Evolutionary conservation across 2,888 invertebrate genomes (phyloP), one percentile per base, ranked within the genome.

Genomic region (Brenthis daphne): DNA sequence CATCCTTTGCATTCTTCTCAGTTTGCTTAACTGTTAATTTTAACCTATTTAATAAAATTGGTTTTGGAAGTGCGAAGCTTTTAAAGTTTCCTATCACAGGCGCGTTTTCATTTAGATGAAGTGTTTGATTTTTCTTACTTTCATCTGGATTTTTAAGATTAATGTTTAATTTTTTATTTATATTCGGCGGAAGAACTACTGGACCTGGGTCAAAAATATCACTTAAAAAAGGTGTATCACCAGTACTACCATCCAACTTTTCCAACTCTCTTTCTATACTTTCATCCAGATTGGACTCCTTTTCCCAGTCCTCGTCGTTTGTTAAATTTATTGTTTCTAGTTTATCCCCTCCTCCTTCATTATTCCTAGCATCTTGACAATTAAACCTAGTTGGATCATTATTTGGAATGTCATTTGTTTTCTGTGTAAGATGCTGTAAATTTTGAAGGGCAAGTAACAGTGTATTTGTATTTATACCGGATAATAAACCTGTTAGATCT

Each of bases 11-110:
- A 57, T 70, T 79, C 75, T 85, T 89, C 58, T 89, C 90, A 64
- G 83, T 77, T 67, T 83, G 78, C 83, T 90, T 90, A 58, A 89
- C 84, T 5, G 88, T 78, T 73, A 90, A 77, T 83, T 91, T 93
- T 74, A 92, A 84, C 76, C 91, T 87, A 82, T 91, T 92, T 74
- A 93, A 79, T 75, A 92, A 76, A 58, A 93, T 88, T 20, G 93
- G 93, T 82, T 93, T 93, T 12, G 93, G 93, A 57, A 92, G 79
- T 33, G 93, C 93, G 72, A 93, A 93, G 75, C 93, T 93, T 85
- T 92, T 93, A 77, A 93, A 93, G 77, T 87, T 90, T 24, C 92
- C 92, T 79, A 93, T 88, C 54, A 92, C 86, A 33, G 88, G 85
- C 2, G 85, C 84, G 72, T 85, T 87, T 71, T 90, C 90, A 73